Base-by-base conservation (phyloP, 2,113 vertebrate genomes). In the Pelobates fuscus region DNA sequence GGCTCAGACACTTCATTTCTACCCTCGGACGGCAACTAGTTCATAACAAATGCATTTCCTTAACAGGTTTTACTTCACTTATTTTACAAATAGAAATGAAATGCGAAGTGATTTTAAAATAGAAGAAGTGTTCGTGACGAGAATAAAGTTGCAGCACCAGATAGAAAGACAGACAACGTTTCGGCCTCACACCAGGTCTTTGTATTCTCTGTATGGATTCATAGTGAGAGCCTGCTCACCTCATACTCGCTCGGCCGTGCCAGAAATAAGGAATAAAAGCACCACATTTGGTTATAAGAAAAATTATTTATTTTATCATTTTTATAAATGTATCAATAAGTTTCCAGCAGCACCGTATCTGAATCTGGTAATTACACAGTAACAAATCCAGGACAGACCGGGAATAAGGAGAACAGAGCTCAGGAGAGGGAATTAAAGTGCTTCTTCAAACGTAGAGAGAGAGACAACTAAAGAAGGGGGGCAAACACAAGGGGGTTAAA, bases 241-340 rank as follows among this genome's bases (percentile, higher is more conserved):
- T n/a, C n/a, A n/a, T n/a, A n/a, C n/a, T n/a, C n/a, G n/a, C n/a
- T n/a, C 37, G 37, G 37, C 15, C 17, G 4, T 14, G 11, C 10
- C 8, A 5, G n/a, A 1, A 5, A 14, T 12, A 49, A 49, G 1
- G 44, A 49, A 49, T 17, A 7, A 1, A 17, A 49, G 44, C 1
- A n/a, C n/a, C 44, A 49, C 3, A 3, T 49, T 59, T 24, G 52
- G 10, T 37, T 37, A 37, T 57, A 69, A 23, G 52, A 69, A 69
- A 69, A 69, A 69, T 69, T 57, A 69, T 69, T 69, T 69, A 69
- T 69, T 69, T 29, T 55, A 21, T 18, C 27, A 69, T 27, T 57
- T 37, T 20, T 69, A 69, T 20, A 69, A 69, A 69, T 41, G 20
- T 12, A 44, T 58, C 20, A 25, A 23, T 37, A 54, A 58, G 67